Evolutionary conservation across 30 jellyfish, hydroid and myxozoan species (phyloP).

Genomic region (Aurelia sp.): DNA sequence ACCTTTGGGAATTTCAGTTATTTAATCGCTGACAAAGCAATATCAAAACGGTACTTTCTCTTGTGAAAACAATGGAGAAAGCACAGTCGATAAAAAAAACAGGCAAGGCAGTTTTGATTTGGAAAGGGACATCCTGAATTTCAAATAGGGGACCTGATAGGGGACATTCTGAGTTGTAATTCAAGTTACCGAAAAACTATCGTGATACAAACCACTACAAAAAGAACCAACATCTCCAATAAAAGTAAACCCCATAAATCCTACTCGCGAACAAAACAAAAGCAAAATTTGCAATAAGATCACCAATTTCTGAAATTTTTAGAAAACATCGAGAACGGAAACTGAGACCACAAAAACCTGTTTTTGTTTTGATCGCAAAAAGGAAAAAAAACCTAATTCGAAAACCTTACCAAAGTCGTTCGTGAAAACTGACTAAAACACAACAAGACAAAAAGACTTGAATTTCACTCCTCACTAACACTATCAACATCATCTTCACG

Average conservation of each 20-base stretch:
- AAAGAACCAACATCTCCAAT: constrained; percentile 2
- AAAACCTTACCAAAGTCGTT: too few species aligned
- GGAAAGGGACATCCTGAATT: not conserved
- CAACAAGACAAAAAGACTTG: too few species aligned
- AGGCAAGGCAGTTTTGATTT: not conserved
- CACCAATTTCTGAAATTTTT: too few species aligned
- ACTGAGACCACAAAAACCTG: too few species aligned
- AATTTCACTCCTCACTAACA: too few species aligned
- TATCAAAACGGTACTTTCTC: not conserved
- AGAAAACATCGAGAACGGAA: too few species aligned
- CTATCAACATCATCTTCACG: too few species aligned
- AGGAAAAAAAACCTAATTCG: too few species aligned
- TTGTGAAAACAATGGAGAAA: not conserved
- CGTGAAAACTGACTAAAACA: too few species aligned
- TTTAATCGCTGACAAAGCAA: not conserved
- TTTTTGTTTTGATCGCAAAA: too few species aligned
- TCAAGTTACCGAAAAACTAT: not conserved
- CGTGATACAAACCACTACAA: constrained; percentile 3
- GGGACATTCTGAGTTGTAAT: not conserved
- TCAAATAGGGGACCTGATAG: too few species aligned
- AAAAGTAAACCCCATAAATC: not conserved
- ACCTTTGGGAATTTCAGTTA: not conserved
- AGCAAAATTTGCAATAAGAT: too few species aligned
- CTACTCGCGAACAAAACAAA: constrained; percentile 48
- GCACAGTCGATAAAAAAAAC: constrained; percentile 24